These are phyloP conservation scores for Caloenas nicobarica DNA, from an alignment of 2,113 vertebrate genomes.

Conservation along the genomic window DNA sequence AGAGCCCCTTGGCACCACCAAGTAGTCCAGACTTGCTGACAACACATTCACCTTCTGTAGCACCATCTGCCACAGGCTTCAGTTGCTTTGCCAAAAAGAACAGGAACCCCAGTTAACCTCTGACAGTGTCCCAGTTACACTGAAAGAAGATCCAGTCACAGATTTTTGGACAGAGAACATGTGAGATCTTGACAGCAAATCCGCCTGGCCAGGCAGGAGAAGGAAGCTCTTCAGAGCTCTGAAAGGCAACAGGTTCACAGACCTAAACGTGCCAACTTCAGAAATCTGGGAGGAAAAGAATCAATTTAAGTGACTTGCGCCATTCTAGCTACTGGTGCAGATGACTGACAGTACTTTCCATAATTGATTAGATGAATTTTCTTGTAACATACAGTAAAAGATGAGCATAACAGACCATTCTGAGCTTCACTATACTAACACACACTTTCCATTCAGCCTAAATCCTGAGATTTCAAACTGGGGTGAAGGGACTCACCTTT, in stretches of 20 bases:
- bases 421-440: fast-evolving
- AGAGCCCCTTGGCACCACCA: background rate
- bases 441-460: background rate
- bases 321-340: background rate
- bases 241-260: background rate
- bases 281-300: background rate
- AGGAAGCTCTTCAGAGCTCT: background rate
- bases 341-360: background rate
- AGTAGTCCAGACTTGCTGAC: background rate
- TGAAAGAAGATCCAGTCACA: background rate
- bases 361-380: background rate
- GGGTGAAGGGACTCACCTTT: background rate
- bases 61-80: background rate
- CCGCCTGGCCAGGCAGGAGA: background rate
- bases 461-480: background rate
- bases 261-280: background rate
- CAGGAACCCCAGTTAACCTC: background rate
- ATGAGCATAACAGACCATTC: background rate
- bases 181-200: background rate
- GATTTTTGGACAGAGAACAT: background rate
- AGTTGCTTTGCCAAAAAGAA: background rate
- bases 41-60: background rate
- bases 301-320: background rate
- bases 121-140: background rate
- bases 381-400: background rate